Evolutionary conservation across 2,113 vertebrate species (phyloP), one percentile per base, ranked within the genome.

Genomic region (Paracanthobrama guichenoti): DNA sequence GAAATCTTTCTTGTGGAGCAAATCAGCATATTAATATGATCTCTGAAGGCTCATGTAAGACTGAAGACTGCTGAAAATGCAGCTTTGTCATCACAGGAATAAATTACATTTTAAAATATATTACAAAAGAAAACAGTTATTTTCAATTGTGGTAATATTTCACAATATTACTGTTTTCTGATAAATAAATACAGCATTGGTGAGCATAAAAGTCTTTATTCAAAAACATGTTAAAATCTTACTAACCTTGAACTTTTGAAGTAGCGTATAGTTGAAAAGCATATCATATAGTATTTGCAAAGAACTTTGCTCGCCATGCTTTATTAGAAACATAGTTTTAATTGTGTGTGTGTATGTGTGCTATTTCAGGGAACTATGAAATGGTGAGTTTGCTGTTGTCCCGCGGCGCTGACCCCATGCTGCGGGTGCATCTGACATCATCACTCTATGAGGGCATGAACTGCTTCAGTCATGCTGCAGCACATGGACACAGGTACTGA

Each of bases 381-480:
- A 89, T 99, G 94, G 96, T 98, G 62, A 96, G 94, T 74, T 73
- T 99, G 86, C 81, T 99, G 79, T 93, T 99, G 3, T 90, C 93
- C 16, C 89, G 96, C 0, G 97, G 97, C 0, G 97, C 97, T 0
- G 97, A 99, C 76, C 97, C 97, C 0, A 94, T 99, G 74, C 93
- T 97, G 85, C 96, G 95, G 86, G 94, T 95, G 93, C 89, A 97
- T 0, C 92, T 97, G 92, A 96, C 95, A 0, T 95, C 97, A 0
- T 96, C 96, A 0, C 93, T 98, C 5, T 95, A 97, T 0, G 96
- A 98, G 83, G 95, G 97, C 1, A 97, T 99, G 96, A 98, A 97
- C 84, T 98, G 97, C 90, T 98, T 98, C 92, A 98, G 97, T 81
- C 96, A 96, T n/a, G 96, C 98, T 0, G 97, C 98, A 0, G 97